phyloP scores from a whole-genome alignment of 2,797 vertebrate genomes.

The Pangasius djambal region DNA sequence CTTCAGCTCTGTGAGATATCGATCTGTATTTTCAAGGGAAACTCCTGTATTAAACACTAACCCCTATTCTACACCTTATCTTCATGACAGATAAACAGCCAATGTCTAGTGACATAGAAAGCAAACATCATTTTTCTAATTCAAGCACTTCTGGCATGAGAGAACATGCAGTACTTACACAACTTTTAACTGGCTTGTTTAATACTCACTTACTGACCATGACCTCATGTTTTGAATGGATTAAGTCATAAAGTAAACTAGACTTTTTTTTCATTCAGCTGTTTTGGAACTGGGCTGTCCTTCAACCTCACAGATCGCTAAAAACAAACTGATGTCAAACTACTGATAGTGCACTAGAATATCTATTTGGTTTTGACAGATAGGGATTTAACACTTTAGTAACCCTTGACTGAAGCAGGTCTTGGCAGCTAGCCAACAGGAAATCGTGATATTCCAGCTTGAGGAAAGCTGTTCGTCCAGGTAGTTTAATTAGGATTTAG shows the following conservation, averaged over 20 bases:
- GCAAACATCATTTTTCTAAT: not conserved
- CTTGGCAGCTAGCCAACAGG: constrained; percentile 12
- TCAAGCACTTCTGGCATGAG: constrained; percentile 9
- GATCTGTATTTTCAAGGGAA: constrained; percentile 20
- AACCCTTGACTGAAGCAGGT: constrained; percentile 6
- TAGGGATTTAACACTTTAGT: constrained; percentile 25
- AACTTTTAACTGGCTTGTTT: constrained; percentile 35
- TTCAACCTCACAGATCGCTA: constrained; percentile 33
- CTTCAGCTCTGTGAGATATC: not conserved
- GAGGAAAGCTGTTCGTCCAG: constrained; percentile 23
- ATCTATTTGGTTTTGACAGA: constrained; percentile 40
- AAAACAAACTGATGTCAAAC: constrained; percentile 43
- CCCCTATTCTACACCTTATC: not conserved
- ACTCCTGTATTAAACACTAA: constrained; percentile 22
- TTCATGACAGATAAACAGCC: not conserved
- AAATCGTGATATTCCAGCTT: constrained; percentile 9
- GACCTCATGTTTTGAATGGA: constrained; percentile 49
- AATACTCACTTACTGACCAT: constrained; percentile 46
- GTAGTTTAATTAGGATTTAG: constrained; percentile 21
- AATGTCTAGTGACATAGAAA: not conserved
- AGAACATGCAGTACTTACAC: constrained; percentile 32
- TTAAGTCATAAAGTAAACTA: constrained; percentile 53
- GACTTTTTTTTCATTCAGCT: constrained; percentile 21
- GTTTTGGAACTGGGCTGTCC: constrained; percentile 45
- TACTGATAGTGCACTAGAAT: constrained; percentile 38